A percentile compares a stretch with the other conserved stretches of the same genome.
These are phyloP conservation scores for Eucriotettix oculatus DNA, from an alignment of 2,888 invertebrate species.

Conservation along the genomic window DNA sequence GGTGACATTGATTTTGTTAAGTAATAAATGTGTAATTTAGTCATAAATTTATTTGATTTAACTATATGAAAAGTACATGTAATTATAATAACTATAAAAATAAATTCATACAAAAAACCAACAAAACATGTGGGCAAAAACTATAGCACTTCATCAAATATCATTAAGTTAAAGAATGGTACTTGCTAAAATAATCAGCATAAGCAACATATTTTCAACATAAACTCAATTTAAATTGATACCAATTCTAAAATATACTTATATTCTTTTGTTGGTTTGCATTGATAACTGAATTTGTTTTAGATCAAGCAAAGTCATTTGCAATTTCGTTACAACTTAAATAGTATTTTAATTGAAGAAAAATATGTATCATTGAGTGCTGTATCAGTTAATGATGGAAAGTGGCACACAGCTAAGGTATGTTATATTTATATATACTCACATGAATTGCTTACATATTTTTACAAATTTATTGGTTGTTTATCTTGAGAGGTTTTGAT, in stretches of 20 bases:
- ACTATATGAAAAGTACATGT: not conserved
- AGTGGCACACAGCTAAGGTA: slow-evolving; percentile 35
- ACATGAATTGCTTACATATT: no score
- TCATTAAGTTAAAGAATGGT: no score
- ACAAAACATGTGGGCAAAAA: no score
- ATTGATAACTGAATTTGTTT: slow-evolving; percentile 4
- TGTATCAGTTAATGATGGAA: slow-evolving; percentile 33
- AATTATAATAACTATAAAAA: not conserved
- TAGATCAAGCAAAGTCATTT: slow-evolving; percentile 28
- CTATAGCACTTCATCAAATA: no score
- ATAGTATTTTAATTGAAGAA: slow-evolving; percentile 29
- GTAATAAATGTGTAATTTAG: not conserved
- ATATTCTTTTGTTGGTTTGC: no score
- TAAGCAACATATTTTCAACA: not conserved
- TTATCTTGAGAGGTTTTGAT: no score
- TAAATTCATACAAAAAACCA: no score
- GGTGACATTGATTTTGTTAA: not conserved
- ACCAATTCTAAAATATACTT: no score
- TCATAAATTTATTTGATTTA: not conserved
- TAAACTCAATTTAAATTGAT: not conserved
- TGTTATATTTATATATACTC: not conserved
- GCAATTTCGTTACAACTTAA: slow-evolving; percentile 32
- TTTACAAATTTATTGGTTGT: no score
- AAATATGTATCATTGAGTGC: slow-evolving; percentile 27
- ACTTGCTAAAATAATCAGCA: not conserved